phyloP scores from a whole-genome alignment of 2,113 vertebrate species.

The Colaptes auratus region DNA sequence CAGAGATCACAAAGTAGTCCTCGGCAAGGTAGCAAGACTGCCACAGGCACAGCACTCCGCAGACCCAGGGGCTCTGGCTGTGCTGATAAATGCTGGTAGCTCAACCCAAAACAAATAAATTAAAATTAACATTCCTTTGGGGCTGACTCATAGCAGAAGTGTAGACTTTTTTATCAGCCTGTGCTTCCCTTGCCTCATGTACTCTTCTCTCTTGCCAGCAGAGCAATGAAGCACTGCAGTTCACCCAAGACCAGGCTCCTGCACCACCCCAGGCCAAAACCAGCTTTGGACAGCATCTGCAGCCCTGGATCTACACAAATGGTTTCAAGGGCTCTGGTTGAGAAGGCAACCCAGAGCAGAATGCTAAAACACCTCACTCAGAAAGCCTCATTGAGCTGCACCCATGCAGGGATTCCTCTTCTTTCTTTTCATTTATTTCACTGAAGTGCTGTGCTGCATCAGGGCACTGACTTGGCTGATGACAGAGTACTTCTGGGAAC shows the following conservation, averaged over 20 bases:
- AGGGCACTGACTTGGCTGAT: background rate
- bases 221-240: background rate
- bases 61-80: background rate
- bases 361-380: background rate
- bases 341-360: background rate
- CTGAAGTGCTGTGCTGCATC: background rate
- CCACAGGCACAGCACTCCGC: background rate
- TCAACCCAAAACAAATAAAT: constrained; percentile 18
- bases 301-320: background rate
- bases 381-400: background rate
- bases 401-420: background rate
- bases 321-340: background rate
- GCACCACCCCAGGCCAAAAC: background rate
- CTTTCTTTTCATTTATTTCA: background rate
- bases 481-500: background rate
- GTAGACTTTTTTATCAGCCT: background rate
- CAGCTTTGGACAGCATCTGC: background rate
- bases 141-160: constrained; percentile 13
- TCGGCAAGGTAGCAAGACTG: background rate
- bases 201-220: rapidly evolving
- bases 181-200: background rate
- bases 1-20: background rate
- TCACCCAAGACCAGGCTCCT: background rate
- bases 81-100: background rate
- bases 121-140: constrained; percentile 4